Percentiles rank a stretch among this genome's conserved stretches.
Evolutionary conservation across 1,140 invertebrate species (phyloP).

Genomic region (Lordiphosa collinella): DNA sequence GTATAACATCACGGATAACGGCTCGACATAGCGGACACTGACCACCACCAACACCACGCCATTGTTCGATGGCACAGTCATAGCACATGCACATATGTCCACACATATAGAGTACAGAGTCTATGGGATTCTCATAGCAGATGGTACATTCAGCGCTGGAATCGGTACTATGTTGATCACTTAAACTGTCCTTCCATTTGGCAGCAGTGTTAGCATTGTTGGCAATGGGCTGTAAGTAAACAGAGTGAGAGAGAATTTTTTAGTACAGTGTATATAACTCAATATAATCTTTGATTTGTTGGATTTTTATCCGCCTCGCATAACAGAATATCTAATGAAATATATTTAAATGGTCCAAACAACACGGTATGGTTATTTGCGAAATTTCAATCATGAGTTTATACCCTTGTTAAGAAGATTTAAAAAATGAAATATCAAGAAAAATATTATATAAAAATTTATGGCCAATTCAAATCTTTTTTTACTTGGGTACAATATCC

Average conservation of each 20-base stretch:
- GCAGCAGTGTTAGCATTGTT: constrained; percentile 55
- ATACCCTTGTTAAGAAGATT: no score
- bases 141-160: constrained; percentile 92
- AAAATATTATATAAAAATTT: no score
- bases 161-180: constrained; percentile 79
- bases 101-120: constrained; percentile 97
- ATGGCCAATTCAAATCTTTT: no score
- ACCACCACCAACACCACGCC: constrained; percentile 92
- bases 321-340: no score
- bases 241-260: not conserved
- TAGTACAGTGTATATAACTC: no score
- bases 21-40: constrained; percentile 97
- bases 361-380: no score
- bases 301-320: no score
- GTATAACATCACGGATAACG: constrained; percentile 95
- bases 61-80: constrained; percentile 95
- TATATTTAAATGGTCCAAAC: no score
- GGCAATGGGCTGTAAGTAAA: constrained; percentile 40
- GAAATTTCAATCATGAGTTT: no score
- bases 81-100: constrained; percentile 99
- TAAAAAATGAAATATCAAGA: no score
- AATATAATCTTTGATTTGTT: no score
- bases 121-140: constrained; percentile 95
- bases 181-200: constrained; percentile 68
- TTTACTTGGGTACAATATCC: no score